Conservation (phyloP, 2,888 invertebrate species). For the Lepidocyrtoides sp. region DNA sequence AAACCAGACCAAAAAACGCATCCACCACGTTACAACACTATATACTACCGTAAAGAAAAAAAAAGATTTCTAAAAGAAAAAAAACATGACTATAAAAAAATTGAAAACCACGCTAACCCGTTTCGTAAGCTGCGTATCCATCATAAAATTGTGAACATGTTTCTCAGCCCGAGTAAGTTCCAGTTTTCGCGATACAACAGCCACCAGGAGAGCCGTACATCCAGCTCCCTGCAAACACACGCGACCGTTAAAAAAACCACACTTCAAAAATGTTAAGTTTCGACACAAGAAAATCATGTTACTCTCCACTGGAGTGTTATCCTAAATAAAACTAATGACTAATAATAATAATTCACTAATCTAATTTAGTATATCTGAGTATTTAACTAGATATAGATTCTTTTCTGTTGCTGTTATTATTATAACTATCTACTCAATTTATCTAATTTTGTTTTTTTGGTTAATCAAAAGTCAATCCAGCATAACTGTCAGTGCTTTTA, state of each 20-base stretch:
- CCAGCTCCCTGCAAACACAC: constrained; percentile 93
- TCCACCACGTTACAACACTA: background rate
- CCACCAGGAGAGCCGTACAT: constrained; percentile 99
- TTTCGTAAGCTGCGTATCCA: constrained; percentile 99
- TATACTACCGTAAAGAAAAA: background rate
- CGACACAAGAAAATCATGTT: background rate
- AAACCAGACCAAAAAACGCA: background rate
- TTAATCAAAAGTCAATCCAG: background rate
- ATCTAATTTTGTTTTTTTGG: background rate
- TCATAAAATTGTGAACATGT: constrained; percentile 99
- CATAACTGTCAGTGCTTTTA: background rate
- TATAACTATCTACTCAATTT: no score
- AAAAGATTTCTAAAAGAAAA: background rate
- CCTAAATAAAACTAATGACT: background rate
- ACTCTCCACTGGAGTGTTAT: constrained; percentile 45
- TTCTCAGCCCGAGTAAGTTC: constrained; percentile 99
- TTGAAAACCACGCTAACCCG: constrained; percentile 91
- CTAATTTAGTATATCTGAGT: no score
- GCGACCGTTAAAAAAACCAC: constrained; percentile 8
- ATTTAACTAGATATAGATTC: no score
- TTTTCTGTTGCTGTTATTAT: no score
- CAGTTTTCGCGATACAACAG: constrained; percentile 99
- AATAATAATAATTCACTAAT: no score
- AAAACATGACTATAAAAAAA: background rate
- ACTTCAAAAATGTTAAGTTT: background rate